Evolutionary conservation across 2,888 invertebrate genomes (phyloP), one percentile per base, ranked within the genome.

Genomic region (Rotaria magnacalcarata): DNA sequence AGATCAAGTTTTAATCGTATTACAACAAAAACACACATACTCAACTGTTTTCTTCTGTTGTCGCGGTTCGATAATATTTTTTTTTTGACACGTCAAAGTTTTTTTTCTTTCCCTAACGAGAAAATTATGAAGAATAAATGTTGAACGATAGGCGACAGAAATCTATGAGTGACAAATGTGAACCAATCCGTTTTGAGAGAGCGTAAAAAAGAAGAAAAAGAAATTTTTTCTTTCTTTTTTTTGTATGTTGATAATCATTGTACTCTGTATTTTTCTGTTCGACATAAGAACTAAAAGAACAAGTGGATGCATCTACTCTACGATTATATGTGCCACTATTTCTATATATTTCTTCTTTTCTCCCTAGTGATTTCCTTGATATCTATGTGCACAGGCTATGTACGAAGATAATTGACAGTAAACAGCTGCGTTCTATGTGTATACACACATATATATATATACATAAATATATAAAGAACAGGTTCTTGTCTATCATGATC

Each of bases 331-430:
- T 67, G 67, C 67, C 34, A 67, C 67, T 60, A n/a, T 67, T 67
- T 27, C 34, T 67, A 16, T 54, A 67, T 67, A 27, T n/a, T 27
- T 67, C 27, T 67, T 34, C 27, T 60, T 67, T n/a, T 67, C 67
- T 67, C 67, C 67, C 67, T 67, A 34, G 67, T 67, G 67, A 67
- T 67, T 67, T 67, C 27, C 67, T 67, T 67, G 67, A 67, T 67
- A 67, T 67, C 67, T 27, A 67, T 67, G 67, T 67, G 67, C 67
- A 67, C 34, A 67, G 67, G 67, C 67, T 67, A 67, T 67, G 27
- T 34, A 34, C 27, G 67, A 27, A 67, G 67, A 80, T 80, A 47
- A 80, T 80, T 80, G 75, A 80, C 75, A 80, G 75, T 80, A 80
- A 80, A 80, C 75, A 80, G 75, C 75, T 80, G 75, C 41, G 67